Percentiles rank a stretch among this genome's conserved stretches.
phyloP scores from a whole-genome alignment of 1,140 invertebrate species.

The Apolygus lucorum region DNA sequence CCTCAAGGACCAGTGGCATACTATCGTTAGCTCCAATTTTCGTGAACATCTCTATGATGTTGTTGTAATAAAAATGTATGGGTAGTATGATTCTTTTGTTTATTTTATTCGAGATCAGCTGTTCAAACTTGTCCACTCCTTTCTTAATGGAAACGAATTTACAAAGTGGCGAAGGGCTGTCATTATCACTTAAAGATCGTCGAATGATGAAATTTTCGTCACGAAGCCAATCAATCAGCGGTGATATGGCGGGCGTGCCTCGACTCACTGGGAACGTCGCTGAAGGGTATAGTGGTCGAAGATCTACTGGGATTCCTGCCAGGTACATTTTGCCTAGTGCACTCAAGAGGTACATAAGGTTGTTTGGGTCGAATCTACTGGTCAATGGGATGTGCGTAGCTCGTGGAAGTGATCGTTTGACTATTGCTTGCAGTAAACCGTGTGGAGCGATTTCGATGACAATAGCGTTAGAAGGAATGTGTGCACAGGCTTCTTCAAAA shows the following conservation, averaged over 20 bases:
- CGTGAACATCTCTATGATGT: not conserved
- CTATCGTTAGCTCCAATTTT: not conserved
- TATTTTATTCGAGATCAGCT: not conserved
- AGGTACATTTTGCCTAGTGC: conserved; percentile 55
- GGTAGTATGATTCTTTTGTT: not conserved
- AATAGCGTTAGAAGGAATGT: conserved; percentile 50
- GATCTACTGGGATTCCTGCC: conserved; percentile 51
- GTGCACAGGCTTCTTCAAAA: conserved; percentile 49
- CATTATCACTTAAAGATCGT: not conserved
- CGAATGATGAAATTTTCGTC: not conserved
- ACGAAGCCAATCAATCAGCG: conserved; percentile 52
- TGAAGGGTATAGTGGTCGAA: conserved; percentile 50
- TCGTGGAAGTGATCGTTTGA: conserved; percentile 46
- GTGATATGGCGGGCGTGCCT: conserved; percentile 60
- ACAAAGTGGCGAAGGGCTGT: not conserved
- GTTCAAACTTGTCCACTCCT: not conserved
- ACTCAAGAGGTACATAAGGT: conserved; percentile 42
- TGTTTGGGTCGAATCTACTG: conserved; percentile 44
- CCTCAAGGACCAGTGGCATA: not conserved
- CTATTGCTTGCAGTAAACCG: conserved; percentile 49
- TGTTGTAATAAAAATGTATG: not conserved
- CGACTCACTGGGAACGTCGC: conserved; percentile 60
- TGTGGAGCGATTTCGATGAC: conserved; percentile 54
- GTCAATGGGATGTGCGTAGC: conserved; percentile 50
- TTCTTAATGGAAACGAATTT: not conserved